These are phyloP conservation scores for Spongilla lacustris DNA, from an alignment of 37 sponge, comb jelly and placozoan genomes.

Conservation along the genomic window DNA sequence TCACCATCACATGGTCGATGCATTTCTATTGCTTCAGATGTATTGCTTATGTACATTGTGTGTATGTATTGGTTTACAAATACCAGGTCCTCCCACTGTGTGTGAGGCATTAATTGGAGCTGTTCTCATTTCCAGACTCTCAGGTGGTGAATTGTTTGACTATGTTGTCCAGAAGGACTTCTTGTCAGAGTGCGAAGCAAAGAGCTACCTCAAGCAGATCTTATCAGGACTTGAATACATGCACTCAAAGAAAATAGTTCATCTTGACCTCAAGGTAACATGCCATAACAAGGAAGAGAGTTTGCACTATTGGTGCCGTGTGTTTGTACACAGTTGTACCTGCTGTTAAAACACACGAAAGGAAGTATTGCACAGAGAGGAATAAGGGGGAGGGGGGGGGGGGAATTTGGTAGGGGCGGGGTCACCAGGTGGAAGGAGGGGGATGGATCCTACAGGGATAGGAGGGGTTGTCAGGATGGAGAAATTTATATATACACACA, in stretches of 20 bases:
- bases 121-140: constrained; percentile 31
- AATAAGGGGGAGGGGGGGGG: no score
- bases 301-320: no score
- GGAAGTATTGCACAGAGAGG: no score
- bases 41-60: not conserved
- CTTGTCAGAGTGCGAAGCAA: constrained; percentile 68
- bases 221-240: constrained; percentile 50
- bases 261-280: constrained; percentile 84
- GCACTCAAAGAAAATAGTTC: constrained; percentile 74
- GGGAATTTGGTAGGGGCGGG: no score
- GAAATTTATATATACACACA: no score
- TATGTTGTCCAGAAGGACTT: constrained; percentile 78
- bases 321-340: no score
- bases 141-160: constrained; percentile 92
- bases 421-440: no score
- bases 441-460: no score
- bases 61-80: not conserved
- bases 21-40: not conserved
- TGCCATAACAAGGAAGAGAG: no score
- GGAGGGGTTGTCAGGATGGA: no score
- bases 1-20: not conserved
- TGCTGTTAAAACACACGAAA: no score
- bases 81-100: not conserved
- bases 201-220: constrained; percentile 67
- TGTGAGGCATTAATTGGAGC: not conserved